Conservation (phyloP, 2,888 invertebrate genomes). For the Phymatocera aterrima region DNA sequence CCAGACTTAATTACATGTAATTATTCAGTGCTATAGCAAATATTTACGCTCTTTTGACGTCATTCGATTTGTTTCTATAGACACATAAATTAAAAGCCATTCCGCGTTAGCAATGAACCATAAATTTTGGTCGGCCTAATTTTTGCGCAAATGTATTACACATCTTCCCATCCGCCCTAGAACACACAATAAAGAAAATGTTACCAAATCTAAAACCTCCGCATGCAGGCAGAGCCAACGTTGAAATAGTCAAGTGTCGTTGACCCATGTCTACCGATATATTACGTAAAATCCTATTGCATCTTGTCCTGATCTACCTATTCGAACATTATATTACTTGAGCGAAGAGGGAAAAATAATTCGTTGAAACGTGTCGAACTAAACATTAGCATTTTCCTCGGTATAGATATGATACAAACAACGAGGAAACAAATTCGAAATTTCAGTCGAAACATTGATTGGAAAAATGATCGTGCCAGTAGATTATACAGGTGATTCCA, state of each 20-base stretch:
- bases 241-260: too few relatives aligned
- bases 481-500: background rate
- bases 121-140: background rate
- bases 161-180: background rate
- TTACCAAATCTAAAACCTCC: too few relatives aligned
- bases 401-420: background rate
- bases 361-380: too few relatives aligned
- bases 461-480: background rate
- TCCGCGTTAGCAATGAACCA: background rate
- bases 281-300: too few relatives aligned
- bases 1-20: background rate
- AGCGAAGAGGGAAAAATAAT: too few relatives aligned
- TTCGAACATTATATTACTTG: too few relatives aligned
- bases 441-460: background rate
- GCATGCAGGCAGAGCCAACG: too few relatives aligned
- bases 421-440: background rate
- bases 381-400: background rate
- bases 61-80: background rate
- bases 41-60: constrained; percentile 34
- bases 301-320: too few relatives aligned
- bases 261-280: too few relatives aligned
- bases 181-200: too few relatives aligned
- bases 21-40: constrained; percentile 1
- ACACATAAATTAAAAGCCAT: background rate
- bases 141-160: background rate